phyloP scores from a whole-genome alignment of 2,113 vertebrate genomes.

The Melanerpes formicivorus region DNA sequence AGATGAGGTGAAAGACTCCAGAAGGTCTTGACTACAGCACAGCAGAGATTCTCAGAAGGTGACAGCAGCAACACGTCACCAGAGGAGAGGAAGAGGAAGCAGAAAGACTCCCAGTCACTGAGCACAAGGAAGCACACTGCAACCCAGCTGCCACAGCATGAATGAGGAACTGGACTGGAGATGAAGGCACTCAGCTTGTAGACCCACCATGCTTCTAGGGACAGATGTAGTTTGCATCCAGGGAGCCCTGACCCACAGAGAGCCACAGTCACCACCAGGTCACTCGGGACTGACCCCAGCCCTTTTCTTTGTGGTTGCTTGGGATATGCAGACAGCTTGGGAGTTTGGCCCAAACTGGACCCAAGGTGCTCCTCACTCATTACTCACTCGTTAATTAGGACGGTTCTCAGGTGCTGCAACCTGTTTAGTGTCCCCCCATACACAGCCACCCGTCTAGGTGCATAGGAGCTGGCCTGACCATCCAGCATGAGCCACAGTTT shows the following conservation, averaged over 20 bases:
- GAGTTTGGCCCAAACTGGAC: neutral
- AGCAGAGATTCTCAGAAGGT: neutral
- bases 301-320: neutral
- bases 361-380: neutral
- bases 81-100: neutral
- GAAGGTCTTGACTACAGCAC: neutral
- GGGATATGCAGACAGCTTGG: neutral
- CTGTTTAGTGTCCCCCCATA: conserved; percentile 88
- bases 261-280: neutral
- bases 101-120: neutral
- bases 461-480: conserved; percentile 83
- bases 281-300: neutral
- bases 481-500: conserved; percentile 89
- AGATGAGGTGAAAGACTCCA: neutral
- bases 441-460: conserved; percentile 90
- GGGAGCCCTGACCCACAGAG: fast-evolving
- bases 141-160: neutral
- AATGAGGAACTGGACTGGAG: neutral
- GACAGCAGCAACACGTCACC: fast-evolving
- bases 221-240: neutral
- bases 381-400: conserved; percentile 91
- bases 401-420: conserved; percentile 90
- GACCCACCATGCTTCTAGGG: neutral
- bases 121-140: neutral
- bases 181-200: neutral